Percentiles rank a stretch among this genome's conserved stretches.
phyloP scores from a whole-genome alignment of 1,140 invertebrate species.

The Papilio polytes region DNA sequence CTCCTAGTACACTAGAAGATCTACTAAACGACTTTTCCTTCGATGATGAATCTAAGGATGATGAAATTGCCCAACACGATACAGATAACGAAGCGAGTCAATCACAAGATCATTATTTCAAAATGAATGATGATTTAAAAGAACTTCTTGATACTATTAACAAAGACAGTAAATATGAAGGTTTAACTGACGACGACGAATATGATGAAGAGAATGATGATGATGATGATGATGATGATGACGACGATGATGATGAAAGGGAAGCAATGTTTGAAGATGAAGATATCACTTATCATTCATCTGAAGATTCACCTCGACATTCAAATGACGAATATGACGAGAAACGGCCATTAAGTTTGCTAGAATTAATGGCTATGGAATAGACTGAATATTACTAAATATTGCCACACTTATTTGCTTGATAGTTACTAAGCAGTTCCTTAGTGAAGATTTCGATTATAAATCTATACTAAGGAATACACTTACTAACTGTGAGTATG shows the following conservation, averaged over 20 bases:
- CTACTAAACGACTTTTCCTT: constrained; percentile 56
- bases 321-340: constrained; percentile 51
- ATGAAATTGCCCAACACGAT: constrained; percentile 47
- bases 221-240: constrained; percentile 49
- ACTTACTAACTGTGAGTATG: too few relatives aligned
- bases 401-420: not conserved
- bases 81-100: constrained; percentile 57
- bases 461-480: too few relatives aligned
- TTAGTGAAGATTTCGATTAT: too few relatives aligned
- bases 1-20: constrained; percentile 34
- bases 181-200: constrained; percentile 50
- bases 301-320: constrained; percentile 46
- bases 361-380: constrained; percentile 79
- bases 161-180: constrained; percentile 49
- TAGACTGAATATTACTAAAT: constrained; percentile 64
- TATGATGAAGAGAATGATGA: constrained; percentile 49
- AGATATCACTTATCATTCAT: constrained; percentile 33
- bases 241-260: constrained; percentile 56
- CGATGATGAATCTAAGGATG: constrained; percentile 48
- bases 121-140: constrained; percentile 66
- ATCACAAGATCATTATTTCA: constrained; percentile 58
- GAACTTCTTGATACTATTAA: constrained; percentile 64
- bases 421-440: too few relatives aligned
- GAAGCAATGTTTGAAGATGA: constrained; percentile 41
- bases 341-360: constrained; percentile 61